Percentiles rank a stretch among this genome's conserved stretches.
These are phyloP conservation scores for Crocodylus rhombifer DNA, from an alignment of 2,797 vertebrate species.

Conservation along the genomic window DNA sequence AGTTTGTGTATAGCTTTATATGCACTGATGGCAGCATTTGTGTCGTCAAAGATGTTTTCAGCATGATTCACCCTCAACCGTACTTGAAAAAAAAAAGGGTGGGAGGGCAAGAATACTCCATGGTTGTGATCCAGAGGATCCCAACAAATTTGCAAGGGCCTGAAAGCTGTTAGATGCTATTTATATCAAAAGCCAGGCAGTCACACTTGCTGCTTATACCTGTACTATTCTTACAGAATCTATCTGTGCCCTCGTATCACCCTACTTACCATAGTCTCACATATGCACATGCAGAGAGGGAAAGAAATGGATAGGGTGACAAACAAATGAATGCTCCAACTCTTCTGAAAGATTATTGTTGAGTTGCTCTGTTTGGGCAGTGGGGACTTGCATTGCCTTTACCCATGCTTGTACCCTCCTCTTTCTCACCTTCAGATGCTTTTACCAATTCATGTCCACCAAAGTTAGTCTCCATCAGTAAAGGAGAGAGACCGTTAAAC, in stretches of 20 bases:
- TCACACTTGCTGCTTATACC: conserved; percentile 62
- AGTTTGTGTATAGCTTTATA: conserved; percentile 66
- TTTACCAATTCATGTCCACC: too few species aligned
- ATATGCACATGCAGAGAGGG: neutral
- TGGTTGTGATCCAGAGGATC: conserved; percentile 39
- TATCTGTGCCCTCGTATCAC: conserved; percentile 31
- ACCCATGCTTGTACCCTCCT: neutral
- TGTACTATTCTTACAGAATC: conserved; percentile 64
- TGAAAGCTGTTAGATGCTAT: neutral
- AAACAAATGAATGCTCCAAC: too few species aligned
- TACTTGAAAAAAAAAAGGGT: neutral
- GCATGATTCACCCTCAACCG: conserved; percentile 22
- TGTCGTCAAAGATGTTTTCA: conserved; percentile 65
- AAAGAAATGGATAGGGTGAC: neutral
- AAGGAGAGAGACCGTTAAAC: too few species aligned
- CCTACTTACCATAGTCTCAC: neutral
- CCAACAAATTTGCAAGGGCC: conserved; percentile 56
- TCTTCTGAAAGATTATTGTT: neutral
- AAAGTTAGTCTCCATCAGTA: too few species aligned
- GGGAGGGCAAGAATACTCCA: conserved; percentile 53
- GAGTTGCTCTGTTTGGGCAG: conserved; percentile 1
- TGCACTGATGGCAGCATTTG: conserved; percentile 60
- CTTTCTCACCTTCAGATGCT: too few species aligned
- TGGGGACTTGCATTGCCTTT: fast-evolving
- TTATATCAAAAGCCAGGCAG: conserved; percentile 71